Conservation (phyloP, 2,113 vertebrate species). For the Xiphophorus maculatus region DNA sequence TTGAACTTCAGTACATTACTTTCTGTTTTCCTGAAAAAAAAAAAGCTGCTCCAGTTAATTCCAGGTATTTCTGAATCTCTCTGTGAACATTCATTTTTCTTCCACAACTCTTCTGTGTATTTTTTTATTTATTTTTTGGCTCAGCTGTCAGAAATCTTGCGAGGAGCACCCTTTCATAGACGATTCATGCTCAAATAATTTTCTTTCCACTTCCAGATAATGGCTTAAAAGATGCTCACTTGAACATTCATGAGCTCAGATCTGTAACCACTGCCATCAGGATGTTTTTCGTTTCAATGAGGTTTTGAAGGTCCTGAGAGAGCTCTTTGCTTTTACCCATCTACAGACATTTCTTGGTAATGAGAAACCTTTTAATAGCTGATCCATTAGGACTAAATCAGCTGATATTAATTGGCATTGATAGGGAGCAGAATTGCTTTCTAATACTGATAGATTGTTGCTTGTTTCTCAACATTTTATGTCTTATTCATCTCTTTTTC, state of each 20-base stretch:
- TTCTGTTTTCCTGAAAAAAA: too few species aligned
- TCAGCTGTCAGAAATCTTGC: not conserved
- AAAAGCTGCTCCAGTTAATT: too few species aligned
- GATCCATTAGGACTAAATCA: too few species aligned
- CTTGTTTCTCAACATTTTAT: not conserved
- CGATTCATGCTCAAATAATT: not conserved
- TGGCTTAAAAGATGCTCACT: not conserved
- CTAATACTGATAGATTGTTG: not conserved
- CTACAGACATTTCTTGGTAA: too few species aligned
- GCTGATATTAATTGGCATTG: not conserved
- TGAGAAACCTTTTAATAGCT: too few species aligned
- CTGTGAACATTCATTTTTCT: not conserved
- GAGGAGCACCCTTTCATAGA: not conserved
- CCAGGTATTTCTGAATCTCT: not conserved
- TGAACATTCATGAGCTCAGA: not conserved
- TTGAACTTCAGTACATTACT: too few species aligned
- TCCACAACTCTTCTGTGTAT: not conserved
- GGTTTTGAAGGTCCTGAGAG: not conserved
- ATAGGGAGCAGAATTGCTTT: not conserved
- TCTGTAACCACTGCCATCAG: not conserved
- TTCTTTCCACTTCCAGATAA: not conserved
- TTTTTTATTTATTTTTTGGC: not conserved
- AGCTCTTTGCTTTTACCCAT: too few species aligned
- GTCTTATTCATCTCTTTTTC: not conserved
- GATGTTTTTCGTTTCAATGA: not conserved